phyloP scores from a whole-genome alignment of 2,888 invertebrate species.

The Noctua comes region DNA sequence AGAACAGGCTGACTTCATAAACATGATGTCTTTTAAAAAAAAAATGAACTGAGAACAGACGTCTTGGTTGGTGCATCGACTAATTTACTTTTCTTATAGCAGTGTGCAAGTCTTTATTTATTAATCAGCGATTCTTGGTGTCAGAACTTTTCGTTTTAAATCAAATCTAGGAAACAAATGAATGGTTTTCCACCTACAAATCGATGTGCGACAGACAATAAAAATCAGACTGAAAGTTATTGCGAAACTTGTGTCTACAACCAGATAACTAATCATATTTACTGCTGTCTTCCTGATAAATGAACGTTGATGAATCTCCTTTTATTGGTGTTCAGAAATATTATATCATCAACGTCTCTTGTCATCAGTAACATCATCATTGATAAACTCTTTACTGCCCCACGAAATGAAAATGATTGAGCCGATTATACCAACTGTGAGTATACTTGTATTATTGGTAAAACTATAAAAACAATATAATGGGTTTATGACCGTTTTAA shows the following conservation, averaged over 20 bases:
- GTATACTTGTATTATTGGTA: neutral
- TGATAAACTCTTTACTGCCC: neutral
- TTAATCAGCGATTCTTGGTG: neutral
- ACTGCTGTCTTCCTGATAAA: neutral
- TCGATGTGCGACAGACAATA: neutral
- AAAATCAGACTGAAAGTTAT: neutral
- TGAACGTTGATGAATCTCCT: neutral
- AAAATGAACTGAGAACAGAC: slow-evolving; percentile 13
- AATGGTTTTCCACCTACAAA: neutral
- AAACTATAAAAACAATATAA: slow-evolving; percentile 41
- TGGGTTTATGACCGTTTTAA: slow-evolving; percentile 45
- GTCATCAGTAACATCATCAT: neutral
- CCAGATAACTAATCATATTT: neutral
- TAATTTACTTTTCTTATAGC: slow-evolving; percentile 3
- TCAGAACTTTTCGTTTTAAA: neutral
- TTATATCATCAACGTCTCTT: neutral
- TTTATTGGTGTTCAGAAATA: neutral
- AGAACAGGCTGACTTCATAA: slow-evolving; percentile 43
- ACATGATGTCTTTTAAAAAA: neutral
- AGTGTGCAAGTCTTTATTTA: neutral
- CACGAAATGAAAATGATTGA: slow-evolving; percentile 17
- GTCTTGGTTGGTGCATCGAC: neutral
- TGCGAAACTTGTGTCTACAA: neutral
- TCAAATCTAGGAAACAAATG: neutral
- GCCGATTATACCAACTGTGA: neutral